A percentile compares a stretch with the other conserved stretches of the same genome.
Conservation (phyloP, 2,113 vertebrate genomes). For the Trematomus loennbergii region DNA sequence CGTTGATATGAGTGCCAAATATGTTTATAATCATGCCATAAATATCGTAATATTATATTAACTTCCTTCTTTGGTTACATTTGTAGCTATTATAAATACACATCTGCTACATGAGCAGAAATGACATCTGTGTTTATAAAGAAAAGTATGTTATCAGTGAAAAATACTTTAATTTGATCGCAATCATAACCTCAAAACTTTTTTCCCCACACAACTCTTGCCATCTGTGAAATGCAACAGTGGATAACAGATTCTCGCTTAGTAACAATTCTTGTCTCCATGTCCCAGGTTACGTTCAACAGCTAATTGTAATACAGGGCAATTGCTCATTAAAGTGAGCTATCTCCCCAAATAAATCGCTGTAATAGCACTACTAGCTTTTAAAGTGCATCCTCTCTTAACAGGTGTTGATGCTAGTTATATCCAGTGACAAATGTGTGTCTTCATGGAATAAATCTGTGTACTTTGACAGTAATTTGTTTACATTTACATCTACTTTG, state of each 20-base stretch:
- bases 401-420: not conserved
- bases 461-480: not conserved
- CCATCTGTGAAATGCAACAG: not conserved
- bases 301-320: not conserved
- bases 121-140: not conserved
- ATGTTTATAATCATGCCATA: not conserved
- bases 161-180: not conserved
- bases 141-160: not conserved
- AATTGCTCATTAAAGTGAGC: slow-evolving; percentile 19
- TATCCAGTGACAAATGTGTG: not conserved
- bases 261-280: not conserved
- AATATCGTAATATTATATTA: not conserved
- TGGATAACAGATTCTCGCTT: not conserved
- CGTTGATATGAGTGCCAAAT: not conserved
- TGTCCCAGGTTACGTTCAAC: not conserved
- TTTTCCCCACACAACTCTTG: not conserved
- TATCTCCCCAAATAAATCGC: not conserved
- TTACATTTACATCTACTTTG: not conserved
- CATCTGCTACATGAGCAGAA: not conserved
- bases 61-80: not conserved
- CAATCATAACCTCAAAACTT: not conserved
- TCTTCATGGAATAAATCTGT: not conserved
- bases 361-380: not conserved
- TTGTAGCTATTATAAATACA: not conserved
- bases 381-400: not conserved